phyloP scores from a whole-genome alignment of 2,113 vertebrate genomes.

The Pangasianodon gigas region DNA sequence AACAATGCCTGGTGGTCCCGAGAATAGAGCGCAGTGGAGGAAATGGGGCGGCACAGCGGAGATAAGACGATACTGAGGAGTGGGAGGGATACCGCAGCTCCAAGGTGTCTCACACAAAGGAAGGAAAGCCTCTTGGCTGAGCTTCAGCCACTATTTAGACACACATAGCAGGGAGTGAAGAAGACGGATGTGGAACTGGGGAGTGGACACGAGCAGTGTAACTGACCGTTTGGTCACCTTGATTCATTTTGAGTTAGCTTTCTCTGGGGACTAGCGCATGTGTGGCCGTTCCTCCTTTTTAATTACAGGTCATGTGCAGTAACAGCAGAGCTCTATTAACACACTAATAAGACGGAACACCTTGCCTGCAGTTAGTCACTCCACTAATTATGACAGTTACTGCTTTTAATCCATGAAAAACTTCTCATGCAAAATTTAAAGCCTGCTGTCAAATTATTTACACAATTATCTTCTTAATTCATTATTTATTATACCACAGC shows the following conservation, averaged over 20 bases:
- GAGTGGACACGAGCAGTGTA: slow-evolving; percentile 26
- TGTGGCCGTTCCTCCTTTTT: neutral
- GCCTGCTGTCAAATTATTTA: neutral
- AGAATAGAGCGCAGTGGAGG: slow-evolving; percentile 46
- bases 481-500: neutral
- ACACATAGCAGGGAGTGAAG: slow-evolving; percentile 10
- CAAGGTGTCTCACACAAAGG: slow-evolving; percentile 48
- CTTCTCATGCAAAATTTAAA: neutral
- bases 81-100: slow-evolving; percentile 13
- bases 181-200: slow-evolving; percentile 24
- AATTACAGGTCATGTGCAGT: slow-evolving; percentile 19
- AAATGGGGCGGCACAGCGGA: slow-evolving; percentile 37
- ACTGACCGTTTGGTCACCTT: slow-evolving; percentile 30
- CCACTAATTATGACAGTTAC: neutral
- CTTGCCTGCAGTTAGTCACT: neutral
- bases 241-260: neutral
- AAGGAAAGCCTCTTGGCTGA: slow-evolving; percentile 55
- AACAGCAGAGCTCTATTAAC: neutral
- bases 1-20: slow-evolving; percentile 52
- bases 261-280: neutral
- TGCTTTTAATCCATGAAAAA: neutral
- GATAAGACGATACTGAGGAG: slow-evolving; percentile 52
- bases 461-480: neutral
- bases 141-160: slow-evolving; percentile 36
- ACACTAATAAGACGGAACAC: neutral